These are phyloP conservation scores for Kuschelorhynchus macadamiae DNA, from an alignment of 2,888 invertebrate genomes.

Conservation along the genomic window DNA sequence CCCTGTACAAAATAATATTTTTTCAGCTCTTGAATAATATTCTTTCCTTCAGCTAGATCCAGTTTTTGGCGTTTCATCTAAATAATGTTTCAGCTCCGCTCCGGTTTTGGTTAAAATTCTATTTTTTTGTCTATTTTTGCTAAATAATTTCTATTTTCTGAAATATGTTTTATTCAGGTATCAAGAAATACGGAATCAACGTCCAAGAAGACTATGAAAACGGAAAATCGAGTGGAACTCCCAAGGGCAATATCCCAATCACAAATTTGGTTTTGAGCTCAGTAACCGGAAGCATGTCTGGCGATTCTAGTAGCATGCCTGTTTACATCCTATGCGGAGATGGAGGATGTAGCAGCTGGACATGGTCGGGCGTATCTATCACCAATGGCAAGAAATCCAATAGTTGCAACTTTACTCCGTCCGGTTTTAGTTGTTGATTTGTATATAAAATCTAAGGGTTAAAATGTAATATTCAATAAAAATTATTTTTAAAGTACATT, in stretches of 20 bases:
- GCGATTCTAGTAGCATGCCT: constrained; percentile 40
- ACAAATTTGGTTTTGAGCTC: constrained; percentile 37
- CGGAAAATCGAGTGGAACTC: constrained; percentile 44
- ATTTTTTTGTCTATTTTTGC: too few species aligned
- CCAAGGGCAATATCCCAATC: constrained; percentile 52
- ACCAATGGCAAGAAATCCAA: constrained; percentile 38
- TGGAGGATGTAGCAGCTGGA: constrained; percentile 47
- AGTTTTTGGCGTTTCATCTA: too few species aligned
- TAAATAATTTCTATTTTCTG: too few species aligned
- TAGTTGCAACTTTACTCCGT: constrained; percentile 48
- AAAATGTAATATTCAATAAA: too few species aligned
- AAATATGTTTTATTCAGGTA: too few species aligned
- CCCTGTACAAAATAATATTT: too few species aligned
- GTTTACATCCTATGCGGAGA: constrained; percentile 53
- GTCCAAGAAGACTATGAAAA: constrained; percentile 52
- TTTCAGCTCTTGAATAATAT: too few species aligned
- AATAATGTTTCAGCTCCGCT: too few species aligned
- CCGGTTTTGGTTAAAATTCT: too few species aligned
- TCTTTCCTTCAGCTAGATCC: too few species aligned
- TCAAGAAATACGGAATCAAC: constrained; percentile 51
- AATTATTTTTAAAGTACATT: too few species aligned
- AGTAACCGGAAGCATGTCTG: constrained; percentile 47
- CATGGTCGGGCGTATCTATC: constrained; percentile 50
- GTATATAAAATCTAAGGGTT: too few species aligned
- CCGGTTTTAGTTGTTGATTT: constrained; percentile 43